Conservation (phyloP, 2,113 vertebrate genomes). For the Lamprotornis superbus region DNA sequence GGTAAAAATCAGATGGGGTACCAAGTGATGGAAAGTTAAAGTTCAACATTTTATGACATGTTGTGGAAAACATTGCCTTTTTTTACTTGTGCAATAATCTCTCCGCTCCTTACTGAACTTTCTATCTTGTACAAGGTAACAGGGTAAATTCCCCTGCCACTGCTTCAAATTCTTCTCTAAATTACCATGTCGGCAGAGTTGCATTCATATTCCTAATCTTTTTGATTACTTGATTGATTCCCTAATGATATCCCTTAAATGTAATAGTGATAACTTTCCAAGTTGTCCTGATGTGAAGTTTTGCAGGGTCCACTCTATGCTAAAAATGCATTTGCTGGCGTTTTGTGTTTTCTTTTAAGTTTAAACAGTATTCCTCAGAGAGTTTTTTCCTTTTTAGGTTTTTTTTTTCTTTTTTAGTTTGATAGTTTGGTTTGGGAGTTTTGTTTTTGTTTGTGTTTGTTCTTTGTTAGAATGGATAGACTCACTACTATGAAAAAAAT, state of each 20-base stretch:
- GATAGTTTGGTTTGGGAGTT: not conserved
- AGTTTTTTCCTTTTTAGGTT: fast-evolving
- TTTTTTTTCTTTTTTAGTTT: not conserved
- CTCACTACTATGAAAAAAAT: not conserved
- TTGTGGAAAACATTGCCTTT: not conserved
- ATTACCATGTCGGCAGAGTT: not conserved
- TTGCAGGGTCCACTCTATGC: not conserved
- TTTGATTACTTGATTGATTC: not conserved
- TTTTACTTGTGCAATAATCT: not conserved
- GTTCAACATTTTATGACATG: not conserved
- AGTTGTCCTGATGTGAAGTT: not conserved
- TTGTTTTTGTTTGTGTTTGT: not conserved
- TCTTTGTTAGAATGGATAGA: not conserved
- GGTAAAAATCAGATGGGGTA: not conserved
- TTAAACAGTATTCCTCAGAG: not conserved
- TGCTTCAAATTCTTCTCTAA: not conserved
- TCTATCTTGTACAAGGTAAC: not conserved
- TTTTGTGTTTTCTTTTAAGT: not conserved
- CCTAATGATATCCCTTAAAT: not conserved
- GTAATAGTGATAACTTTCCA: not conserved
- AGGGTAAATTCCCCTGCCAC: not conserved
- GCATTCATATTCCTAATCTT: not conserved
- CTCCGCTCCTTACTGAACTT: not conserved
- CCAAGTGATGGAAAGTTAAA: not conserved
- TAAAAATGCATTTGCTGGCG: not conserved